Conservation (phyloP, 2,888 invertebrate species). For the Eledona agricola region DNA sequence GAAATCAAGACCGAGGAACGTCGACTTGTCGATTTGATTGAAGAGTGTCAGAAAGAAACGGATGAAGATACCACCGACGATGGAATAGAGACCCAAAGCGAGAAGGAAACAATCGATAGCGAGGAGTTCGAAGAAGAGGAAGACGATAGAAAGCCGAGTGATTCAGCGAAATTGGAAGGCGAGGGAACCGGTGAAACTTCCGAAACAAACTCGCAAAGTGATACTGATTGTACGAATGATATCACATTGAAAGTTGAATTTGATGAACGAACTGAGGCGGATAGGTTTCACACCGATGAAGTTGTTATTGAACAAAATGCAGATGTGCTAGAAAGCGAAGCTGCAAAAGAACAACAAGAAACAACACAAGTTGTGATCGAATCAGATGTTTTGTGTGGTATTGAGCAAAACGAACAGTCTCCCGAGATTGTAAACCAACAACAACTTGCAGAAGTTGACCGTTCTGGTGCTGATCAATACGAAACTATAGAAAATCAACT, state of each 20-base stretch:
- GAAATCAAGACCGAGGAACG: slow-evolving; percentile 18
- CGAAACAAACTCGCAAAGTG: neutral
- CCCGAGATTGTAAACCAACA: too few relatives aligned
- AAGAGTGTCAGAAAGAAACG: slow-evolving; percentile 5
- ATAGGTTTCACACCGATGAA: neutral
- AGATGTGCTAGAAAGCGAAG: slow-evolving; percentile 3
- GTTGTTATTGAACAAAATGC: neutral
- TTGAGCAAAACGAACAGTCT: too few relatives aligned
- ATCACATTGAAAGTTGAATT: too few relatives aligned
- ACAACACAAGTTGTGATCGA: too few relatives aligned
- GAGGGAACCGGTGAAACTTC: too few relatives aligned
- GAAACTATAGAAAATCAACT: too few relatives aligned
- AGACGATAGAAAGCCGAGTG: neutral
- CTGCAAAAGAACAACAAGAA: too few relatives aligned
- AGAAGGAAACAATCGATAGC: neutral
- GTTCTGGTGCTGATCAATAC: too few relatives aligned
- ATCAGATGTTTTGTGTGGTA: too few relatives aligned
- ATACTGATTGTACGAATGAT: too few relatives aligned
- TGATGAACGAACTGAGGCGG: neutral
- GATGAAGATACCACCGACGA: neutral
- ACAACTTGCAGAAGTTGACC: too few relatives aligned
- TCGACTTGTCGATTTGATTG: slow-evolving; percentile 12
- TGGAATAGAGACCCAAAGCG: neutral
- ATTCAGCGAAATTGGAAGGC: too few relatives aligned
- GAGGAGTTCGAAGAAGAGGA: neutral